Conservation (phyloP, 1,140 invertebrate species). For the Drosophila orena region DNA sequence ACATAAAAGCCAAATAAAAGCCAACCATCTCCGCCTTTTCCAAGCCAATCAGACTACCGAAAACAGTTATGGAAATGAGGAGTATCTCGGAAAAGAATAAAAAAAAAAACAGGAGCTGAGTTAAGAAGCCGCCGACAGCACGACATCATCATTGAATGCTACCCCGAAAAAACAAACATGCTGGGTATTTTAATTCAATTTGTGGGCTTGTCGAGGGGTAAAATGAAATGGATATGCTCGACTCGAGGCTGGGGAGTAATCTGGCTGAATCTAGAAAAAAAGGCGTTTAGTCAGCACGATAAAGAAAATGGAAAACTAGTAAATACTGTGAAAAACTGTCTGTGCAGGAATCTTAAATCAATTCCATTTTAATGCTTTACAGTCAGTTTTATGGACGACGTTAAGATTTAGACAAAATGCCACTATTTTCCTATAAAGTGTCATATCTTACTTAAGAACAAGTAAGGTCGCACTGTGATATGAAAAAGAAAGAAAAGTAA, state of each 20-base stretch:
- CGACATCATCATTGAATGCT: constrained; percentile 24
- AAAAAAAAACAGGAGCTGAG: constrained; percentile 18
- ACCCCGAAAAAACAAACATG: constrained; percentile 39
- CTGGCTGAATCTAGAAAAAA: background rate
- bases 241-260: background rate
- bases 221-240: constrained; percentile 51
- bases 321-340: background rate
- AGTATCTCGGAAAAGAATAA: constrained; percentile 14
- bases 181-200: constrained; percentile 77
- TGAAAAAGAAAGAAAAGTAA: too few relatives aligned
- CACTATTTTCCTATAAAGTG: too few relatives aligned
- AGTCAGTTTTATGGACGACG: too few relatives aligned
- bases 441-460: too few relatives aligned
- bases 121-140: constrained; percentile 43
- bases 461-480: too few relatives aligned
- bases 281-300: constrained; percentile 9
- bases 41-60: constrained; percentile 49
- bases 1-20: constrained; percentile 42
- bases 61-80: constrained; percentile 75
- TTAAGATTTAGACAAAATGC: too few relatives aligned
- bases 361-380: too few relatives aligned
- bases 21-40: background rate
- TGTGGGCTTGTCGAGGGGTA: constrained; percentile 24
- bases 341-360: too few relatives aligned
- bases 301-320: constrained; percentile 1